Percentiles rank a stretch among this genome's conserved stretches.
These are phyloP conservation scores for Ptilorrhoa leucosticta DNA, from an alignment of 2,113 vertebrate species.

Conservation along the genomic window DNA sequence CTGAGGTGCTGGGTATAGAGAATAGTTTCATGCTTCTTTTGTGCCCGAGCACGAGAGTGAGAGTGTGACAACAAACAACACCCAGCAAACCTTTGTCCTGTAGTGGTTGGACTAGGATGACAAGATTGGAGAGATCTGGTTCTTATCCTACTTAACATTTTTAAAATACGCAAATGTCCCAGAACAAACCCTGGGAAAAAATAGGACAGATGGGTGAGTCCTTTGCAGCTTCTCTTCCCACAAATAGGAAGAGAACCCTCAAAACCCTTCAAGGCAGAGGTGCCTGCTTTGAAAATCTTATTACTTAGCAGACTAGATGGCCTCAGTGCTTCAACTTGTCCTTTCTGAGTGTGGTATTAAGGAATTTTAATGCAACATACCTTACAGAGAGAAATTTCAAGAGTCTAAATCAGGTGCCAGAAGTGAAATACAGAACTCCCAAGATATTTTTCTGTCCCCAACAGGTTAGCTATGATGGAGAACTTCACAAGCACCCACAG, in stretches of 20 bases:
- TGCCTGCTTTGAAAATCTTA: neutral
- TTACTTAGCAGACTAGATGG: neutral
- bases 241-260: neutral
- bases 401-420: neutral
- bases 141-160: neutral
- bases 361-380: neutral
- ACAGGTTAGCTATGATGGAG: slow-evolving; percentile 87
- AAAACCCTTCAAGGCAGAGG: neutral
- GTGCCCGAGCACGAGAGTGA: neutral
- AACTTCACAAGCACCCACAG: slow-evolving; percentile 88
- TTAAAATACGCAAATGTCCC: neutral
- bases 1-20: neutral
- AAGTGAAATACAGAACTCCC: neutral
- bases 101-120: neutral
- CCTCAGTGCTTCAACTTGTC: neutral
- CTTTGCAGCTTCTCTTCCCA: neutral
- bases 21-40: neutral
- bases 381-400: neutral
- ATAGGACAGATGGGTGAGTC: neutral
- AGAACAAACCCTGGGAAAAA: neutral
- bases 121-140: neutral
- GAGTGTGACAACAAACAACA: neutral
- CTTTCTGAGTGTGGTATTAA: neutral
- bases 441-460: neutral
- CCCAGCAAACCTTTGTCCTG: neutral